These are phyloP conservation scores for Cyanoderma ruficeps DNA, from an alignment of 2,113 vertebrate genomes.

Conservation along the genomic window DNA sequence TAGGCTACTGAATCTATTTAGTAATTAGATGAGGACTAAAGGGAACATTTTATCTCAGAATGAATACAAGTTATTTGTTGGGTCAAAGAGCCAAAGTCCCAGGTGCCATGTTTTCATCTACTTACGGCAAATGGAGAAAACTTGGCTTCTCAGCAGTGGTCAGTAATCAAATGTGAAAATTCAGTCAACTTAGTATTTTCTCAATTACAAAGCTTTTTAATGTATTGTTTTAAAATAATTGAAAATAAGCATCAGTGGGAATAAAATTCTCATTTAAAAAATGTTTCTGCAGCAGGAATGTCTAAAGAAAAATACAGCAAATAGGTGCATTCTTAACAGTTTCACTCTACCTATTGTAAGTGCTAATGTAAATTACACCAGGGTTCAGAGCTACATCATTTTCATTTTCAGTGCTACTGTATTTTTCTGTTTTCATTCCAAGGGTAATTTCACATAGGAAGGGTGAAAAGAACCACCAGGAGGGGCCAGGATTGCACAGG, in stretches of 20 bases:
- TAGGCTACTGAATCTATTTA: constrained; percentile 49
- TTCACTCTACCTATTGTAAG: background rate
- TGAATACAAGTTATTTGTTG: background rate
- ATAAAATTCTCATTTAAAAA: constrained; percentile 50
- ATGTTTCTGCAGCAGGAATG: constrained; percentile 3
- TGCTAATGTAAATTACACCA: background rate
- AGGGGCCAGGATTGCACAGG: background rate
- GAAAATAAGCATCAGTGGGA: constrained; percentile 25
- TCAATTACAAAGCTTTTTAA: constrained; percentile 51
- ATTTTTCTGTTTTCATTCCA: background rate
- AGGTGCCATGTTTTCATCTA: constrained; percentile 13
- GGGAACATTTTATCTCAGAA: background rate
- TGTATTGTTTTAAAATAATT: constrained; percentile 58
- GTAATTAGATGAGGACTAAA: constrained; percentile 40
- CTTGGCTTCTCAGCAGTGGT: constrained; percentile 47
- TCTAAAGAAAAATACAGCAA: constrained; percentile 1
- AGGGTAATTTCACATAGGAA: background rate
- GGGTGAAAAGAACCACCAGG: background rate
- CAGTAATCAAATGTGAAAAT: constrained; percentile 50
- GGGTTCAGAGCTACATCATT: background rate
- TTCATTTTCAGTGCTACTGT: background rate
- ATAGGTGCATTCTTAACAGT: background rate
- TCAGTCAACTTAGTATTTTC: background rate
- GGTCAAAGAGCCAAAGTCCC: constrained; percentile 2
- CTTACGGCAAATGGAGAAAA: background rate